Base-by-base conservation (phyloP, 2,888 invertebrate species). In the Watsonalla cultraria region DNA sequence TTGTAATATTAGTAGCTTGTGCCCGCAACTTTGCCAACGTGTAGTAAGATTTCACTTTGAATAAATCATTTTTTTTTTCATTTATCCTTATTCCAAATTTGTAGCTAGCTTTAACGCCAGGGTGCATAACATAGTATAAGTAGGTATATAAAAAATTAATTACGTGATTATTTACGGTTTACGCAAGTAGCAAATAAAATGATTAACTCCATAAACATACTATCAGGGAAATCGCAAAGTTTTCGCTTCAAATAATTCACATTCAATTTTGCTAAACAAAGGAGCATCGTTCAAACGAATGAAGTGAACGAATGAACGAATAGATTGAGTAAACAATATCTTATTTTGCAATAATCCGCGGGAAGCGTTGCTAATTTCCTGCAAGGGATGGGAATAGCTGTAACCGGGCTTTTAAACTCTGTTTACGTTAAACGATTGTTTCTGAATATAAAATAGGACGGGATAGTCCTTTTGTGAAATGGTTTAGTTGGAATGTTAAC, bases 331-430 rank as follows among this genome's bases (percentile, higher is more conserved):
- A 81, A 87, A 89, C 87, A 89, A 90, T 89, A 89, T 90, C 90
- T 90, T 89, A 87, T 88, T 88, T 88, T 78, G 83, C 83, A 80
- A 86, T 88, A 87, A 87, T 87, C 88, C 74, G 74, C 76, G 78
- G 82, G 86, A 86, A 83, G 84, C 80, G 78, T 70, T 83, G 84
- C 86, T 88, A 90, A 90, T 90, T 90, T 90, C 90, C 89, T 89
- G 88, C 76, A 74, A 78, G 83, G 80, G 88, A 89, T 86, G 85
- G 79, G 79, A 49, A 80, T 73, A 68, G 67, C 77, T 78, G 64
- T 76, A 72, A 78, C 72, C 72, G 74, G 72, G 72, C 73, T 84
- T 82, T 74, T 80, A 81, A 81, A 75, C 74, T 74, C 68, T 74
- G 70, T 83, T 82, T 82, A 77, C 70, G 71, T 66, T 72, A 70